Evolutionary conservation across 2,888 invertebrate genomes (phyloP).

Genomic region (Cosmorhoe ocellata): DNA sequence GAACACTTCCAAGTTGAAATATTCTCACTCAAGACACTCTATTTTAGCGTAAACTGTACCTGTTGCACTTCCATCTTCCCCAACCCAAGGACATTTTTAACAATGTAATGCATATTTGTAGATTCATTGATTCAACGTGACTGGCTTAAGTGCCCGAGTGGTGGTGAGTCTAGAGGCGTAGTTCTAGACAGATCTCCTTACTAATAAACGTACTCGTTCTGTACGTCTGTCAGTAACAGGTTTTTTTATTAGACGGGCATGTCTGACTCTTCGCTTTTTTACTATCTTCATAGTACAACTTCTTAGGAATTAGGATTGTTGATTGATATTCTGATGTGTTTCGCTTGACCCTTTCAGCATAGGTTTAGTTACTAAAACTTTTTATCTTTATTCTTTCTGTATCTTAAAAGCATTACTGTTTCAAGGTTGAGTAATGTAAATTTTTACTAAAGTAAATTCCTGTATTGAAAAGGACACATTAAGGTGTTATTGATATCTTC

Average conservation of each 20-base stretch:
- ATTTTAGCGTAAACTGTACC: constrained; percentile 33
- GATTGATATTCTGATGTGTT: constrained; percentile 34
- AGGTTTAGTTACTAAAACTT: constrained; percentile 31
- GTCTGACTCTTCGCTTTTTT: constrained; percentile 56
- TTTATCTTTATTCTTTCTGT: constrained; percentile 12
- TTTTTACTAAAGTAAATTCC: no score
- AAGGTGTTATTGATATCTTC: no score
- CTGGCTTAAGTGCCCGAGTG: constrained; percentile 80
- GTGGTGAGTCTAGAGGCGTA: constrained; percentile 80
- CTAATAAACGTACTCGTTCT: constrained; percentile 7
- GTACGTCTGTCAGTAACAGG: constrained; percentile 11
- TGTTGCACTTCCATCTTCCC: constrained; percentile 43
- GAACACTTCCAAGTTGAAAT: constrained; percentile 8
- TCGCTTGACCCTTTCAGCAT: constrained; percentile 40
- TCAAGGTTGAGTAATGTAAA: no score
- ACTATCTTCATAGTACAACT: constrained; percentile 39
- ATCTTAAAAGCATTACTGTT: constrained; percentile 8
- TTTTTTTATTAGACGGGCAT: constrained; percentile 55
- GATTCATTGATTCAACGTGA: constrained; percentile 81
- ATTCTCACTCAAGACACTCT: constrained; percentile 14
- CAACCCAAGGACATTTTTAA: constrained; percentile 34
- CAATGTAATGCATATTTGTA: constrained; percentile 66
- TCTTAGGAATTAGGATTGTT: constrained; percentile 33
- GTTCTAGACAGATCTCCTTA: constrained; percentile 58
- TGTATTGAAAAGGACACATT: neutral